Evolutionary conservation across 2,113 vertebrate genomes (phyloP), one percentile per base, ranked within the genome.

Genomic region (Pelvicachromis taeniatus): DNA sequence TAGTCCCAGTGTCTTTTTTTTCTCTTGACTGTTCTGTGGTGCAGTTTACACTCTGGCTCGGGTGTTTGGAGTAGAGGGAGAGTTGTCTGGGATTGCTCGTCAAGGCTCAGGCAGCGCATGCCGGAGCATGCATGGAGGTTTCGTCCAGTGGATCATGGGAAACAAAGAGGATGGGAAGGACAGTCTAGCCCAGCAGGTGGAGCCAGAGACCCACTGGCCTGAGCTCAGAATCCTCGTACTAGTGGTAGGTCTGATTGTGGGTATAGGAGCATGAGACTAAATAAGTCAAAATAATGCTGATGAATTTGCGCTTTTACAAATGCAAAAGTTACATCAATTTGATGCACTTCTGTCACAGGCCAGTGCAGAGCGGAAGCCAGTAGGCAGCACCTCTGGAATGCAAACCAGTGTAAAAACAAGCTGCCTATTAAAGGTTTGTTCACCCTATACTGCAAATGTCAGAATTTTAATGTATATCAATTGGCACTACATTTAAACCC

Each of bases 101-200:
- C 97, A 95, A 31, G 99, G 99, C 23, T 99, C 99, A 0, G 98
- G 99, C 85, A 99, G 98, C 0, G 99, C 99, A 14, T 99, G 99
- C 52, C 95, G 99, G 35, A 99, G 98, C 88, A 96, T 99, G 92
- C 90, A 97, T 1, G 98, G 98, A 0, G 99, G 99, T 58, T 99
- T 99, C 1, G 97, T 99, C 86, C 96, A 98, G 93, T 99, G 99
- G 99, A 93, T 96, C 50, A 96, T 97, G 93, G 99, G 99, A 5
- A 84, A 96, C 26, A 92, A 85, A 77, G 90, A 94, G 0, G 97
- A 99, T 0, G 99, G 99, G 77, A 97, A 95, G 79, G 98, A 99
- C 95, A 99, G 99, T 61, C 0, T 98, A 0, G 97, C 98, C 29
- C 96, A 94, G 45, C 97, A 98, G 89, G 96, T 99, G 91, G 97